Evolutionary conservation across 2,797 vertebrate species (phyloP).

Genomic region (Vultur gryphus): DNA sequence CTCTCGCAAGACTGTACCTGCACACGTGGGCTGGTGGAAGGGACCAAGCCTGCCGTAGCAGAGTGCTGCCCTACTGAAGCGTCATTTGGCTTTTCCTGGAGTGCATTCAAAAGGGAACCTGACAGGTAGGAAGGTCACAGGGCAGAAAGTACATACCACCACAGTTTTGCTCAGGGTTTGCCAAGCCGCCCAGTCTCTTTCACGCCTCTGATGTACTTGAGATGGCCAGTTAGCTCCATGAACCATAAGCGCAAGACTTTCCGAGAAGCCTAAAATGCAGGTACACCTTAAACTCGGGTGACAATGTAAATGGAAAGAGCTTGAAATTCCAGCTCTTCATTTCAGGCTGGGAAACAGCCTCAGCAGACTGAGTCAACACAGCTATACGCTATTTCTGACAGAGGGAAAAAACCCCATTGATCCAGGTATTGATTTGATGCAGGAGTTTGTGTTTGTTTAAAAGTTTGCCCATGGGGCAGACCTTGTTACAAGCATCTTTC

Average conservation of each 20-base stretch:
- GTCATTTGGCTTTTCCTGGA: not conserved
- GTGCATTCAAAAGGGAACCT: not conserved
- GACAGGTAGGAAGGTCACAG: not conserved
- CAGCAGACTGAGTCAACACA: not conserved
- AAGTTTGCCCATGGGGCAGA: slow-evolving; percentile 39
- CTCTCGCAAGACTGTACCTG: not conserved
- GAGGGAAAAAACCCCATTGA: not conserved
- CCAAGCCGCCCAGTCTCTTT: not conserved
- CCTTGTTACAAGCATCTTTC: slow-evolving; percentile 1
- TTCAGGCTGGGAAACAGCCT: not conserved
- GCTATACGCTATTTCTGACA: not conserved
- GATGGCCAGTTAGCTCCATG: not conserved
- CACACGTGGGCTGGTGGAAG: not conserved
- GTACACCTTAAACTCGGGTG: not conserved
- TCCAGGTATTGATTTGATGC: slow-evolving; percentile 27
- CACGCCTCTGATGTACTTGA: not conserved
- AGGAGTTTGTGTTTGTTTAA: slow-evolving; percentile 38
- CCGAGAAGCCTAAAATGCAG: not conserved
- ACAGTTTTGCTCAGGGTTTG: not conserved
- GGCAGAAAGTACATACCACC: not conserved
- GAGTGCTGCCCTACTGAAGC: not conserved
- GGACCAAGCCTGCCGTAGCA: not conserved
- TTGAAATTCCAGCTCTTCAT: not conserved
- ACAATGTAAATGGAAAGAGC: not conserved
- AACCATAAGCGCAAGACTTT: not conserved